Evolutionary conservation across 2,797 vertebrate species (phyloP), one percentile per base, ranked within the genome.

Genomic region (Crocodylus rhombifer): DNA sequence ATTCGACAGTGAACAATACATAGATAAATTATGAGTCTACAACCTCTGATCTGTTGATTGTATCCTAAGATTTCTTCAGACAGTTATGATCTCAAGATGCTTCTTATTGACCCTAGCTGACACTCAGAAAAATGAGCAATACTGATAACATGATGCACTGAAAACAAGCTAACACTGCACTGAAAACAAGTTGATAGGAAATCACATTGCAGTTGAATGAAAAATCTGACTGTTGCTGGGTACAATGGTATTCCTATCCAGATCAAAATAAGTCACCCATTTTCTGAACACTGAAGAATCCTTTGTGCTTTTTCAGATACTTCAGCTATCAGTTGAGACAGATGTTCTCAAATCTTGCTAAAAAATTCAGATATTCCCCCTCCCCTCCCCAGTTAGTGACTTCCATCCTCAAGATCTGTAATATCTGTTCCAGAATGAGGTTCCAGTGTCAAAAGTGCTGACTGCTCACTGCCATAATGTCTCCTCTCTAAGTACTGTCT

Each of bases 1-100:
- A 91, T 80, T 71, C 33, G 56, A 90, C 92, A 65, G 75, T 77
- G 80, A 91, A 94, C 58, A 93, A 89, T 74, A 77, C 28, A 89
- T 89, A 91, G 86, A 91, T 90, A 94, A 87, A 85, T 89, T 67
- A 91, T 28, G 30, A 91, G 15, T 78, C 21, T 62, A 23, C 56
- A 56, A 51, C 63, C 42, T 61, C 5, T 23, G 5, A 42, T 51
- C 75, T 18, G 30, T 33, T 80, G 61, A 62, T 42, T 61, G 23
- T 60, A 67, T 65, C 33, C 26, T 69, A 75, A 86, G 89, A 82
- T 76, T 93, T 75, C 64, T 94, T 82, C 82, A 86, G 56, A 87
- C 69, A 95, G 76, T n/a, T 30, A 86, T 84, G 71, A 33, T 84
- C 36, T 94, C 75, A 33, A 51, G 75, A 61, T 51, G 77, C 42